Percentiles rank a stretch among this genome's conserved stretches.
phyloP scores from a whole-genome alignment of 2,797 vertebrate genomes.

The Paramormyrops hopkinsi region DNA sequence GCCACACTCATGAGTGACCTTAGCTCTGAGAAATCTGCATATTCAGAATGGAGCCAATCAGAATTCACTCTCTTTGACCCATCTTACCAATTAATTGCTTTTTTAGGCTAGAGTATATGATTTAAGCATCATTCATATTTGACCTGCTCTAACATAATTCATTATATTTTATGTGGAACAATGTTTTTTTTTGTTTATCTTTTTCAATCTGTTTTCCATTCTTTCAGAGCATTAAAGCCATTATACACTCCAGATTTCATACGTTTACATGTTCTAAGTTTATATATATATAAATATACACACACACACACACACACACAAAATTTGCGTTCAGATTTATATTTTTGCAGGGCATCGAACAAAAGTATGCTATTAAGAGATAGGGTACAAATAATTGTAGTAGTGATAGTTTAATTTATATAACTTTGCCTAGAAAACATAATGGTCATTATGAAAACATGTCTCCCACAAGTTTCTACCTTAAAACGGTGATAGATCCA shows the following conservation, averaged over 20 bases:
- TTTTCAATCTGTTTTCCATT: background rate
- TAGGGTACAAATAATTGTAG: background rate
- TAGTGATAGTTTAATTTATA: background rate
- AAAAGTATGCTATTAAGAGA: background rate
- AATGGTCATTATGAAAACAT: background rate
- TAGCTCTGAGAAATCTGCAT: background rate
- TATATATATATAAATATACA: no score
- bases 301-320: no score
- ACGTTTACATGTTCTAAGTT: no score
- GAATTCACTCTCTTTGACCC: background rate
- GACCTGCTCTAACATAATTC: background rate
- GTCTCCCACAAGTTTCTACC: background rate
- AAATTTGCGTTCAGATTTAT: no score
- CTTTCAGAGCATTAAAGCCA: background rate
- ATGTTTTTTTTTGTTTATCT: background rate
- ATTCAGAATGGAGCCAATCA: background rate
- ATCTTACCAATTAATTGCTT: background rate
- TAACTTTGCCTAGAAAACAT: background rate
- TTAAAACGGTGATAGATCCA: background rate
- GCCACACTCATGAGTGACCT: background rate
- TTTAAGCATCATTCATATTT: background rate
- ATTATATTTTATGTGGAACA: background rate
- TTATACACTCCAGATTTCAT: background rate
- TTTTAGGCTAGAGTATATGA: background rate
- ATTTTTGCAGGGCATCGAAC: background rate